These are phyloP conservation scores for Chrysolina americana DNA, from an alignment of 2,888 invertebrate species.

Conservation along the genomic window DNA sequence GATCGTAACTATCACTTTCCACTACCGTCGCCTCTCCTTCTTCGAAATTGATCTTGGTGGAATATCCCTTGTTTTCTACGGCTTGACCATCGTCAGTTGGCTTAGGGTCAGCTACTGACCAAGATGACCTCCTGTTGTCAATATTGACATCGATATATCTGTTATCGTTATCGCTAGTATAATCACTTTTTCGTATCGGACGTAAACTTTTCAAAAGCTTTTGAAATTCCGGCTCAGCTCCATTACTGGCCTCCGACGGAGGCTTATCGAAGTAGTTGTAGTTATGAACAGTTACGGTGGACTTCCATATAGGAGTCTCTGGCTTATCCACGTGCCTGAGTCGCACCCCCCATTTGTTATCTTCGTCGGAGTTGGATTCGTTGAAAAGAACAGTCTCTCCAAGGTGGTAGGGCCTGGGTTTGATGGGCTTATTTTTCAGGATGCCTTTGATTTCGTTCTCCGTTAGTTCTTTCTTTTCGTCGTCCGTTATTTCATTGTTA, in stretches of 20 bases:
- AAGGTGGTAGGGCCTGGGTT: conserved; percentile 82
- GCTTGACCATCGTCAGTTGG: conserved; percentile 68
- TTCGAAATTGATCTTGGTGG: conserved; percentile 74
- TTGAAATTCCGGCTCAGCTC: conserved; percentile 63
- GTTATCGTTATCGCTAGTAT: conserved; percentile 54
- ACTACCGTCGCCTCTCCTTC: conserved; percentile 69
- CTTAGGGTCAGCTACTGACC: conserved; percentile 72
- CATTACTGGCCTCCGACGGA: conserved; percentile 20
- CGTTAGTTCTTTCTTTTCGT: conserved; percentile 55
- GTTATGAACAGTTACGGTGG: conserved; percentile 67
- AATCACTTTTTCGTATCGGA: conserved; percentile 60
- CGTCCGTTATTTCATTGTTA: conserved; percentile 49
- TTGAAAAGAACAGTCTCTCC: conserved; percentile 74
- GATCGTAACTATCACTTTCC: conserved; percentile 60
- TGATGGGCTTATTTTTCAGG: conserved; percentile 81
- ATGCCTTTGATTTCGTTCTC: conserved; percentile 76
- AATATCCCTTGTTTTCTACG: conserved; percentile 70
- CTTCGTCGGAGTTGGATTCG: conserved; percentile 55
- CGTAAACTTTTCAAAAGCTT: conserved; percentile 63
- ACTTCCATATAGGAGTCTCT: conserved; percentile 68
- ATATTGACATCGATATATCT: conserved; percentile 38
- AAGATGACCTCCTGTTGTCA: conserved; percentile 59
- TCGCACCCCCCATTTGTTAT: conserved; percentile 71
- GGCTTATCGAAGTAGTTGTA: conserved; percentile 57
- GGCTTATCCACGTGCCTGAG: conserved; percentile 67